Evolutionary conservation across 2,113 vertebrate genomes (phyloP).

Genomic region (Rhinogobius similis): DNA sequence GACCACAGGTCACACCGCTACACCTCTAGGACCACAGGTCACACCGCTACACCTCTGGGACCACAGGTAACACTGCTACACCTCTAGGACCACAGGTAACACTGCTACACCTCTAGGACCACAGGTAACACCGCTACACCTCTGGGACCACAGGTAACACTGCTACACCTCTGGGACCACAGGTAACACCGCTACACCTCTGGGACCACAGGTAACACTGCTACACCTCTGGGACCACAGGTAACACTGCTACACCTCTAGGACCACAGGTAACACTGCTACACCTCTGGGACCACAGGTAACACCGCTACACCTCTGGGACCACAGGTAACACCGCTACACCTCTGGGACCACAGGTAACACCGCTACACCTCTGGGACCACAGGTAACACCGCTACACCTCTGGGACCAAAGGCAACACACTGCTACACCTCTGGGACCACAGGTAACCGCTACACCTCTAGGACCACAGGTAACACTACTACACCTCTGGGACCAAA

Average conservation of each 20-base stretch:
- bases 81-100: slow-evolving; percentile 84
- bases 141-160: slow-evolving; percentile 84
- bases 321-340: slow-evolving; percentile 84
- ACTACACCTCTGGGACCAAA: slow-evolving; percentile 85
- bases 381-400: slow-evolving; percentile 83
- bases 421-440: slow-evolving; percentile 85
- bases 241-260: slow-evolving; percentile 82
- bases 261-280: slow-evolving; percentile 84
- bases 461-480: slow-evolving; percentile 84
- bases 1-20: slow-evolving; percentile 84
- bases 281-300: slow-evolving; percentile 86
- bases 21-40: slow-evolving; percentile 85
- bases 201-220: slow-evolving; percentile 83
- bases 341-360: slow-evolving; percentile 85
- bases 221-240: slow-evolving; percentile 85
- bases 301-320: slow-evolving; percentile 80
- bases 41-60: slow-evolving; percentile 82
- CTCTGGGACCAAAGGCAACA: slow-evolving; percentile 83
- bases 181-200: slow-evolving; percentile 82
- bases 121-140: slow-evolving; percentile 83
- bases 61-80: slow-evolving; percentile 83
- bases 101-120: slow-evolving; percentile 84
- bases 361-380: slow-evolving; percentile 84
- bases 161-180: slow-evolving; percentile 86
- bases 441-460: slow-evolving; percentile 83